phyloP scores from a whole-genome alignment of 2,888 invertebrate genomes.

The Aleiodes leptofemur region DNA sequence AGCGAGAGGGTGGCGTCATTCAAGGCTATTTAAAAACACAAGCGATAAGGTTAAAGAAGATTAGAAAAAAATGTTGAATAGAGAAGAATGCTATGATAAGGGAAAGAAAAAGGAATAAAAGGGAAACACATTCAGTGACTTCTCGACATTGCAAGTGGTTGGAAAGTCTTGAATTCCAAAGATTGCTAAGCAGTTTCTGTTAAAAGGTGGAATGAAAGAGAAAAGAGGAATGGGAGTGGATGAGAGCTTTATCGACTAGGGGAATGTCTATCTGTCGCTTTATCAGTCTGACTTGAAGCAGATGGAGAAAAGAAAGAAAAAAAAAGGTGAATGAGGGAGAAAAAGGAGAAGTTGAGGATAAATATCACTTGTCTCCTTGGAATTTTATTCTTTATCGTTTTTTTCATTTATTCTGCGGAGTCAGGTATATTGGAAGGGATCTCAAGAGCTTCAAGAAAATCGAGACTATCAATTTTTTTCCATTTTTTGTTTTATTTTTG shows the following conservation, averaged over 20 bases:
- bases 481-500: too few relatives aligned
- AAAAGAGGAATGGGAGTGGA: constrained; percentile 9
- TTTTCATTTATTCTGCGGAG: background rate
- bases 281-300: constrained; percentile 16
- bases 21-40: background rate
- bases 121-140: constrained; percentile 18
- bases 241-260: constrained; percentile 25
- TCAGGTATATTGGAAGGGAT: background rate
- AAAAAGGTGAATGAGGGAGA: constrained; percentile 5
- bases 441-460: too few relatives aligned
- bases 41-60: background rate
- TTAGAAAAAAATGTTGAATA: constrained; percentile 16
- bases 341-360: background rate
- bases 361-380: constrained; percentile 8
- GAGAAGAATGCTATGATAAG: background rate
- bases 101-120: background rate
- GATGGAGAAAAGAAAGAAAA: background rate
- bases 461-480: too few relatives aligned
- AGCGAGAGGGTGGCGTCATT: background rate
- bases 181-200: constrained; percentile 13
- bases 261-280: constrained; percentile 21
- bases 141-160: constrained; percentile 22
- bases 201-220: background rate
- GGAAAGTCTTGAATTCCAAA: constrained; percentile 21
- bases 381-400: constrained; percentile 6